These are phyloP conservation scores for Hypotaenidia philippensis DNA, from an alignment of 2,797 vertebrate species.

Conservation along the genomic window DNA sequence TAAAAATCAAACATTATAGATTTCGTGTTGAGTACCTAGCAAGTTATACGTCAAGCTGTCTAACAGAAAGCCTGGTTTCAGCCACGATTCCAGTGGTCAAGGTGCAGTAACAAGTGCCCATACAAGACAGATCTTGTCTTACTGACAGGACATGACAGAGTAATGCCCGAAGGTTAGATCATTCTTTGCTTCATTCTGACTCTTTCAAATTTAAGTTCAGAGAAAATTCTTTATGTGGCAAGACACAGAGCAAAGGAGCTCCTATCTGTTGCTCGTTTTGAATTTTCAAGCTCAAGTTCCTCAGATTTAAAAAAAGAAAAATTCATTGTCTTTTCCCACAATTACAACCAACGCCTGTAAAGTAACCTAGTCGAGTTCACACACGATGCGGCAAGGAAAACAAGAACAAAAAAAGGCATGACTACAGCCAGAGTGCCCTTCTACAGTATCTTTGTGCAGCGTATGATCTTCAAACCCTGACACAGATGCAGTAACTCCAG, in stretches of 20 bases:
- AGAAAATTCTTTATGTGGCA: neutral
- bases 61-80: neutral
- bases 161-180: neutral
- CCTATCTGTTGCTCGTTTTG: neutral
- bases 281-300: neutral
- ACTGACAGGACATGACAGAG: rapidly evolving
- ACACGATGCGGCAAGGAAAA: neutral
- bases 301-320: neutral
- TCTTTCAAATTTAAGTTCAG: neutral
- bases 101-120: neutral
- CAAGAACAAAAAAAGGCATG: neutral
- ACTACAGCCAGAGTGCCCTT: neutral
- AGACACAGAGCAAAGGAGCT: neutral
- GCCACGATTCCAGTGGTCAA: neutral
- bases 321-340: neutral
- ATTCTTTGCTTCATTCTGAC: neutral
- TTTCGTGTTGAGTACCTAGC: neutral
- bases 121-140: neutral
- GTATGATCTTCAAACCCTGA: neutral
- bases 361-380: neutral
- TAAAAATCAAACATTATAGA: slow-evolving; percentile 34
- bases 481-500: neutral
- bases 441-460: neutral
- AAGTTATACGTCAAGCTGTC: neutral
- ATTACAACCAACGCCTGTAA: neutral